Percentiles rank a stretch among this genome's conserved stretches.
Evolutionary conservation across 2,797 vertebrate genomes (phyloP).

Genomic region (Astyanax mexicanus): DNA sequence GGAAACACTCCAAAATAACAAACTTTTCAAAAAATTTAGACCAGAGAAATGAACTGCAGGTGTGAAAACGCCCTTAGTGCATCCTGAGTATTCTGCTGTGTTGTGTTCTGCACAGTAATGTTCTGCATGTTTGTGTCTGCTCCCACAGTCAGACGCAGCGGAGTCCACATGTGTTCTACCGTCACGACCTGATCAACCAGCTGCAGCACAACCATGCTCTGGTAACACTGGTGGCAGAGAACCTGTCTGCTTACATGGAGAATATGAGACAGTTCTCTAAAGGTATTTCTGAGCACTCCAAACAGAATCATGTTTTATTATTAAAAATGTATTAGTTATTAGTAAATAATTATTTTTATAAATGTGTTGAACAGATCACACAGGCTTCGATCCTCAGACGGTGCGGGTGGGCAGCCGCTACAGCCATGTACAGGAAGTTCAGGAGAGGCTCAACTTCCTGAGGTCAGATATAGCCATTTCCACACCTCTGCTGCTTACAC

Average conservation of each 20-base stretch:
- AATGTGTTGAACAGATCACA: slow-evolving; percentile 82
- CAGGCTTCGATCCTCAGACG: slow-evolving; percentile 96
- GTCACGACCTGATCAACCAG: slow-evolving; percentile 98
- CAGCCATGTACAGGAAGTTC: slow-evolving; percentile 98
- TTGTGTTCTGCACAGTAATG: not conserved
- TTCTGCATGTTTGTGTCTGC: not conserved
- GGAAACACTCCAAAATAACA: no score
- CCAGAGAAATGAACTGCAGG: no score
- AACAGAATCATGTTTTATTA: no score
- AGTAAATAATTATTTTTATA: not conserved
- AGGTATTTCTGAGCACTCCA: slow-evolving; percentile 78
- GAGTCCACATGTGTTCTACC: slow-evolving; percentile 97
- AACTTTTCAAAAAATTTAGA: no score
- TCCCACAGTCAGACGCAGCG: slow-evolving; percentile 92
- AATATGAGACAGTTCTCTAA: slow-evolving; percentile 96
- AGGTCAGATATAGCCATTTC: slow-evolving; percentile 73
- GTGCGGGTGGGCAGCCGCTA: slow-evolving; percentile 95
- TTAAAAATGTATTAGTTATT: no score
- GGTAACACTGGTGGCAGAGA: slow-evolving; percentile 97
- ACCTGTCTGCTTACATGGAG: slow-evolving; percentile 98
- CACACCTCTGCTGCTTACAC: not conserved
- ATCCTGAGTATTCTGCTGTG: not conserved
- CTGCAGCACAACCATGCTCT: slow-evolving; percentile 98
- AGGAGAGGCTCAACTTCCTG: slow-evolving; percentile 96
- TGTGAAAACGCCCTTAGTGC: no score